Evolutionary conservation across 2,113 vertebrate genomes (phyloP).

Genomic region (Bagarius yarrelli): DNA sequence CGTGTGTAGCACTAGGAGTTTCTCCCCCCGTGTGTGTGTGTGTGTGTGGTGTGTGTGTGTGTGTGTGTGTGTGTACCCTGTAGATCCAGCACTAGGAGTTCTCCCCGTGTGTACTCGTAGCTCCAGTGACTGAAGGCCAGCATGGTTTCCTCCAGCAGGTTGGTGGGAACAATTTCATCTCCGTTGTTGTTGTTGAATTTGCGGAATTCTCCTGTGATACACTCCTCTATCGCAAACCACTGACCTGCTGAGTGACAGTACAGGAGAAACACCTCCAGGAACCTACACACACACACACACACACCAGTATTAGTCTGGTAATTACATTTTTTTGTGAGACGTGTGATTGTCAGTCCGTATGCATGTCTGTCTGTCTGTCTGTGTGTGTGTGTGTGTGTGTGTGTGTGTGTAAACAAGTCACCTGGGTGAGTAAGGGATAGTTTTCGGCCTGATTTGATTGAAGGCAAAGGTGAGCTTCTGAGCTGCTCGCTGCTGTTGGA

Average conservation of each 20-base stretch:
- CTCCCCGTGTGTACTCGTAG: constrained; percentile 93
- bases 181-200: constrained; percentile 99
- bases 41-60: constrained; percentile 2
- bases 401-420: constrained; percentile 55
- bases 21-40: not conserved
- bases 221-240: constrained; percentile 98
- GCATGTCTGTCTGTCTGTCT: not conserved
- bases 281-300: constrained; percentile 70
- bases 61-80: constrained; percentile 75
- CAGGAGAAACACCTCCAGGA: constrained; percentile 93
- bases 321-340: not conserved
- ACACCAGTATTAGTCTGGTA: not conserved
- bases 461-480: constrained; percentile 98
- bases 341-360: not conserved
- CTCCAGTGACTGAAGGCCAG: constrained; percentile 98
- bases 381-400: not conserved
- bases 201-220: constrained; percentile 95
- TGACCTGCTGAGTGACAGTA: constrained; percentile 98
- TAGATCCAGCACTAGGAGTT: constrained; percentile 90
- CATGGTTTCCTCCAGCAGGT: constrained; percentile 96
- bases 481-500: constrained; percentile 95
- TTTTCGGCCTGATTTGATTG: constrained; percentile 96
- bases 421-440: constrained; percentile 96
- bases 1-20: too few relatives aligned
- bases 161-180: constrained; percentile 93